These are phyloP conservation scores for Embiotoca jacksoni DNA, from an alignment of 2,113 vertebrate species.

Conservation along the genomic window DNA sequence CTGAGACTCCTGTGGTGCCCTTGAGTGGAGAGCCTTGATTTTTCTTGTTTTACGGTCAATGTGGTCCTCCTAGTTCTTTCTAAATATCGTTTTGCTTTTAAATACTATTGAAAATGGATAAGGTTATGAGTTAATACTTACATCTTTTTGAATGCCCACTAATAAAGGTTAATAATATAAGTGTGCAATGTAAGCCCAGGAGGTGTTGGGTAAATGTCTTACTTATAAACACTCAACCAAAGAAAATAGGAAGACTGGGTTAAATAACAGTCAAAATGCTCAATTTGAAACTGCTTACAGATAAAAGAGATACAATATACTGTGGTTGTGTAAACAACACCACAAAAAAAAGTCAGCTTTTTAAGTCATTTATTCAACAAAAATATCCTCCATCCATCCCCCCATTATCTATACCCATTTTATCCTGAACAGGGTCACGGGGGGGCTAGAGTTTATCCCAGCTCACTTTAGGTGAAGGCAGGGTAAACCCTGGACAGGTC, in stretches of 20 bases:
- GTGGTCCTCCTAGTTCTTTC: constrained; percentile 12
- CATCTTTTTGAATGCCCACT: background rate
- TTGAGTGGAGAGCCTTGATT: constrained; percentile 70
- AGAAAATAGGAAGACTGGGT: background rate
- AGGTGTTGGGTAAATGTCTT: background rate
- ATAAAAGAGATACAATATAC: too few species aligned
- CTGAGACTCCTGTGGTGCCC: constrained; percentile 52
- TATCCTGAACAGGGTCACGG: too few species aligned
- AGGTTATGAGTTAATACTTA: background rate
- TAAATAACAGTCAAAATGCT: background rate
- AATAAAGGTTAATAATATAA: constrained; percentile 3
- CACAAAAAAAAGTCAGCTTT: too few species aligned
- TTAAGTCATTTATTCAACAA: too few species aligned
- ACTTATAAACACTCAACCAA: too few species aligned
- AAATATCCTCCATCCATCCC: too few species aligned
- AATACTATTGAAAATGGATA: background rate
- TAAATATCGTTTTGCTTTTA: background rate
- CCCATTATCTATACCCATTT: too few species aligned
- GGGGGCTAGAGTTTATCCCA: too few species aligned
- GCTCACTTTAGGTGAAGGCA: too few species aligned
- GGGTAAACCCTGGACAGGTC: too few species aligned
- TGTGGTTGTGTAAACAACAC: too few species aligned
- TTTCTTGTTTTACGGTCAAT: constrained; percentile 17
- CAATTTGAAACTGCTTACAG: too few species aligned
- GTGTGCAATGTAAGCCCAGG: background rate